These are phyloP conservation scores for Carcharodon carcharias DNA, from an alignment of 2,797 vertebrate genomes.

Conservation along the genomic window DNA sequence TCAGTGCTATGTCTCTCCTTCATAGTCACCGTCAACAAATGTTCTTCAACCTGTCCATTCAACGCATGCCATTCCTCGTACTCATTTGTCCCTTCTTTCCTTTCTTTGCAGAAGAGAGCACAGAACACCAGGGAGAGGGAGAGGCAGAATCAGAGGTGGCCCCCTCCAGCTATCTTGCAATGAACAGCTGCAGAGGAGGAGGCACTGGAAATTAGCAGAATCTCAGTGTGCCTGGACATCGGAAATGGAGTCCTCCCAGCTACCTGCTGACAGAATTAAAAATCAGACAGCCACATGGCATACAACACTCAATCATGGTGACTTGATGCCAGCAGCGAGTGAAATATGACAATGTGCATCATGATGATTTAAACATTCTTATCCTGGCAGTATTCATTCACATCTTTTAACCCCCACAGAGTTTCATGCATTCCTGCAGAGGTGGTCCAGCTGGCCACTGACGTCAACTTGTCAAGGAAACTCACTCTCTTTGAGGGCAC, in stretches of 20 bases:
- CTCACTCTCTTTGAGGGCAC: background rate
- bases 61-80: background rate
- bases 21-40: background rate
- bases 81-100: background rate
- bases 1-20: background rate
- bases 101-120: background rate
- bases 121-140: background rate
- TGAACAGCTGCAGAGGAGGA: background rate
- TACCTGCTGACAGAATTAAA: background rate
- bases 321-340: background rate
- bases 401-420: background rate
- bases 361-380: background rate
- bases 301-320: background rate
- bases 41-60: background rate
- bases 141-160: background rate
- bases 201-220: background rate
- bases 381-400: background rate
- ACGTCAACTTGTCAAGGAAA: background rate
- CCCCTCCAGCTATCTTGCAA: background rate
- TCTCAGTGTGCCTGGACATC: background rate
- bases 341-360: background rate
- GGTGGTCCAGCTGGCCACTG: background rate
- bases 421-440: background rate
- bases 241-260: background rate
- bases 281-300: background rate